Evolutionary conservation across 2,113 vertebrate species (phyloP).

Genomic region (Tichodroma muraria): DNA sequence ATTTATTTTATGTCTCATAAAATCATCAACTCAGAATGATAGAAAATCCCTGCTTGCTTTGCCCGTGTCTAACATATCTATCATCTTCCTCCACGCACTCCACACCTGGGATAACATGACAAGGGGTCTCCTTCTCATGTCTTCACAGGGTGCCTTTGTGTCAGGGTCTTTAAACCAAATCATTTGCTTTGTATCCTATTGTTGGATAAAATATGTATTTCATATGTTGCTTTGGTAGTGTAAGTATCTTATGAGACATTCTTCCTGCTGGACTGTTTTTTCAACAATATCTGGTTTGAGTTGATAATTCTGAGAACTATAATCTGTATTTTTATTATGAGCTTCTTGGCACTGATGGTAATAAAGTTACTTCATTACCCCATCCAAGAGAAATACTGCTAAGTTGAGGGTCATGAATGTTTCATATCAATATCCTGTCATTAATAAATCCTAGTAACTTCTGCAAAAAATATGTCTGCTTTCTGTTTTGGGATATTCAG

Average conservation of each 20-base stretch:
- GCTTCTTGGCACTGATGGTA: conserved; percentile 42
- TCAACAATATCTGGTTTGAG: conserved; percentile 46
- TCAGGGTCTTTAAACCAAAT: not conserved
- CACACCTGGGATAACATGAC: not conserved
- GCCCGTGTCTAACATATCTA: not conserved
- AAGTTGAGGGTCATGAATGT: conserved; percentile 52
- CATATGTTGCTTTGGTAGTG: conserved; percentile 7
- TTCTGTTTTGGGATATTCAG: not conserved
- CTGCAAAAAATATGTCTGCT: conserved; percentile 24
- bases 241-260: not conserved
- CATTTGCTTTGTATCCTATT: not conserved
- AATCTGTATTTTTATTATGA: conserved; percentile 58
- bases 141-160: conserved; percentile 12
- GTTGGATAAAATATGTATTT: conserved; percentile 30
- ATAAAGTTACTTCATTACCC: conserved; percentile 31
- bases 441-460: conserved; percentile 52
- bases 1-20: not conserved
- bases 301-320: conserved; percentile 44
- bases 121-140: not conserved
- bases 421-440: conserved; percentile 58
- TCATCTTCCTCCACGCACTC: not conserved
- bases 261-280: conserved; percentile 14
- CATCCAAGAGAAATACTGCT: conserved; percentile 57
- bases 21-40: not conserved
- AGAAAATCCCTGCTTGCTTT: conserved; percentile 4